Evolutionary conservation across 2,888 invertebrate genomes (phyloP).

Genomic region (Rhagium mordax): DNA sequence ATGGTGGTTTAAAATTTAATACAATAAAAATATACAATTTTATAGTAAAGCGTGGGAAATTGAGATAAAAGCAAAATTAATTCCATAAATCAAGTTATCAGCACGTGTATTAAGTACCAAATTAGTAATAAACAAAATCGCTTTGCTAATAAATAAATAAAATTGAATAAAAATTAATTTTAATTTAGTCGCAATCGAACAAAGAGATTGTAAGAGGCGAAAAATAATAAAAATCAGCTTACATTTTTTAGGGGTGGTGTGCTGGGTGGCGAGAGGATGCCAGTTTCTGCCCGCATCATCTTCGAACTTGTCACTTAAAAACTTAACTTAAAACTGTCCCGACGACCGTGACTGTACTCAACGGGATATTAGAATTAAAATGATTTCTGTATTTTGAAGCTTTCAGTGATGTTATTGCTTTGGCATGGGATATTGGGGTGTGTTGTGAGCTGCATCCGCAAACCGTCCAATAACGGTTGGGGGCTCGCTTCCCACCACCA

Average conservation of each 20-base stretch:
- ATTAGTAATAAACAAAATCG: neutral
- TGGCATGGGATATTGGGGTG: constrained; percentile 70
- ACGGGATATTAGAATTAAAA: constrained; percentile 39
- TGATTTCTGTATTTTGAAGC: constrained; percentile 61
- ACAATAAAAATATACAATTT: no score
- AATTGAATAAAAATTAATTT: neutral
- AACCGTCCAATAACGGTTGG: constrained; percentile 75
- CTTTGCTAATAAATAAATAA: no score
- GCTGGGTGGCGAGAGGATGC: constrained; percentile 79
- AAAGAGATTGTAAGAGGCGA: constrained; percentile 6
- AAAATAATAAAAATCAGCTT: constrained; percentile 54
- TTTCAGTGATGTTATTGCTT: constrained; percentile 65
- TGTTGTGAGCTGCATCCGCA: constrained; percentile 69
- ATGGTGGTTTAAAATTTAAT: no score
- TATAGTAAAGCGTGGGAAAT: neutral
- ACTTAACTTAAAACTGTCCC: constrained; percentile 2
- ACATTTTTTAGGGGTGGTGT: constrained; percentile 79
- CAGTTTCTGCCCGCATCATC: constrained; percentile 26
- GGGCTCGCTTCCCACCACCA: constrained; percentile 77
- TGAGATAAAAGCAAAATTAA: neutral
- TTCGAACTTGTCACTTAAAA: constrained; percentile 19
- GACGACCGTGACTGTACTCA: constrained; percentile 23
- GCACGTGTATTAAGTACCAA: neutral
- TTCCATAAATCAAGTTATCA: neutral
- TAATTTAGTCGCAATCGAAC: neutral